phyloP scores from a whole-genome alignment of 1,140 invertebrate genomes.

The Vollenhovia emeryi region DNA sequence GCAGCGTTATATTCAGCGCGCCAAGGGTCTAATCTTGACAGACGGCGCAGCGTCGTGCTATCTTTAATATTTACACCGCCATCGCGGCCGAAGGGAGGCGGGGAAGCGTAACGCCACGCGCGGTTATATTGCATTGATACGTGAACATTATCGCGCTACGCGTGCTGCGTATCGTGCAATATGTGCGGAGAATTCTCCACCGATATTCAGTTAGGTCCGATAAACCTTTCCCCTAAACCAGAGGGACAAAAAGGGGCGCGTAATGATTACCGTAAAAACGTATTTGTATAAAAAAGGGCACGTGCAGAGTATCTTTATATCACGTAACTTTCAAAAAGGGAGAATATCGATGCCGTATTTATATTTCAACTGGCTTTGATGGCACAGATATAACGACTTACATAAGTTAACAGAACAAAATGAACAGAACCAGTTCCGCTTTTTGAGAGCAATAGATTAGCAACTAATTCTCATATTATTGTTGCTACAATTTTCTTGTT shows the following conservation, averaged over 20 bases:
- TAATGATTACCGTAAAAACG: constrained; percentile 16
- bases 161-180: constrained; percentile 12
- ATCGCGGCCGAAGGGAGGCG: constrained; percentile 25
- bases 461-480: no score
- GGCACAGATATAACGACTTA: background rate
- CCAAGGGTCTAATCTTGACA: constrained; percentile 67
- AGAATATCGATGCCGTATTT: background rate
- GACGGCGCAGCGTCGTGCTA: constrained; percentile 38
- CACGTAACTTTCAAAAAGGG: background rate
- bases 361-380: background rate
- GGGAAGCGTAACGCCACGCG: background rate
- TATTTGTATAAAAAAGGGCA: constrained; percentile 11
- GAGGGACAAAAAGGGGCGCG: background rate
- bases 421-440: no score
- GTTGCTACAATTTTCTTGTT: no score
- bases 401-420: no score
- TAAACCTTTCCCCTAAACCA: background rate
- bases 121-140: constrained; percentile 26
- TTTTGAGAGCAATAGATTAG: no score
- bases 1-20: constrained; percentile 20
- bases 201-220: constrained; percentile 12
- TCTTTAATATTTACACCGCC: constrained; percentile 69
- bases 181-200: constrained; percentile 3
- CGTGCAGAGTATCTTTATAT: background rate
- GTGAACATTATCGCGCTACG: constrained; percentile 44